Evolutionary conservation across 2,888 invertebrate species (phyloP).

Genomic region (Catonia carolina): DNA sequence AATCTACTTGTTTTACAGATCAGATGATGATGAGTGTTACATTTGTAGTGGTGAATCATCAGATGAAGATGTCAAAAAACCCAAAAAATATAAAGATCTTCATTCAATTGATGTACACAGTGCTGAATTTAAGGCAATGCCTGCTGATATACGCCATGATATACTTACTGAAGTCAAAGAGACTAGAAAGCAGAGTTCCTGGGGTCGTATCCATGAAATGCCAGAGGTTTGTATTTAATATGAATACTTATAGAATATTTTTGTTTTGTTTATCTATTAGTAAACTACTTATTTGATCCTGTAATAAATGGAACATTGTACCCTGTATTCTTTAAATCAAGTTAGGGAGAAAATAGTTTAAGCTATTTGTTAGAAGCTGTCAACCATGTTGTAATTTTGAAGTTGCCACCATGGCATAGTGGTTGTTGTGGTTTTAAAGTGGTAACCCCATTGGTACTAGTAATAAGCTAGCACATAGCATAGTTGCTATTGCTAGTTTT

Average conservation of each 20-base stretch:
- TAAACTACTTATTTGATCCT: not conserved
- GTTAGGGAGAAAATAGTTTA: not conserved
- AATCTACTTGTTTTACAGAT: not conserved
- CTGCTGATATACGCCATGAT: slow-evolving; percentile 87
- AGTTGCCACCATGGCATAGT: no score
- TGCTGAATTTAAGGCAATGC: slow-evolving; percentile 69
- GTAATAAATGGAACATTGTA: not conserved
- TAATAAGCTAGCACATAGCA: no score
- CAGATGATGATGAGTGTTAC: not conserved
- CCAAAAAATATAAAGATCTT: slow-evolving; percentile 48
- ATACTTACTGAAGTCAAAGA: slow-evolving; percentile 86
- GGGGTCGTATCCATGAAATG: slow-evolving; percentile 77
- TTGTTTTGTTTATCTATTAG: not conserved
- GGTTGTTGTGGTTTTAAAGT: no score
- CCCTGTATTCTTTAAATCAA: not conserved
- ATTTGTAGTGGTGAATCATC: slow-evolving; percentile 15
- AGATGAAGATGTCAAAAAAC: slow-evolving; percentile 28
- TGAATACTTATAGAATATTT: no score
- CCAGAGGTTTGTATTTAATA: slow-evolving; percentile 51
- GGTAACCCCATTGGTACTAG: no score
- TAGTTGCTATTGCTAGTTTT: no score
- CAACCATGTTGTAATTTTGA: no score
- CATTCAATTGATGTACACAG: slow-evolving; percentile 76
- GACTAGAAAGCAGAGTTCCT: slow-evolving; percentile 82
- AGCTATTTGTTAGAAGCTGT: no score